Percentiles rank a stretch among this genome's conserved stretches.
Conservation (phyloP, 2,113 vertebrate species). For the Gallinago undulata region DNA sequence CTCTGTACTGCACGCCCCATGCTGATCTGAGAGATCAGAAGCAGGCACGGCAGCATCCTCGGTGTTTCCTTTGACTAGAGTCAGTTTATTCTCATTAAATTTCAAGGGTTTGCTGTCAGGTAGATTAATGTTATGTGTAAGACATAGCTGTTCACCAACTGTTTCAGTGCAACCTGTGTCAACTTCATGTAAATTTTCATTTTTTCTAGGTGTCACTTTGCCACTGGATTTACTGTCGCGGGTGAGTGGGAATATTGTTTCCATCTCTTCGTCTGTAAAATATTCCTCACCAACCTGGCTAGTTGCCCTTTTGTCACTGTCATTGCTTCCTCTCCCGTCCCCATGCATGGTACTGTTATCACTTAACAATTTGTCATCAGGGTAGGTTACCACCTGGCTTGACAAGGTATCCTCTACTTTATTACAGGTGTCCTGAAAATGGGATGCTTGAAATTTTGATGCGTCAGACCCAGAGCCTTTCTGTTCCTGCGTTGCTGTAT, state of each 20-base stretch:
- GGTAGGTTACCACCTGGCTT: neutral
- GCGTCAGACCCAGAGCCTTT: neutral
- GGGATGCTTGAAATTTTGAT: neutral
- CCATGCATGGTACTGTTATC: neutral
- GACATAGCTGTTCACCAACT: neutral
- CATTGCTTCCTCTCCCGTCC: neutral
- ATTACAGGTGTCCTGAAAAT: neutral
- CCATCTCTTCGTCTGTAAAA: neutral
- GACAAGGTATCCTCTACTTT: neutral
- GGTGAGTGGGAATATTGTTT: neutral
- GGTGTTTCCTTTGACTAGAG: neutral
- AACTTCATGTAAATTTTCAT: neutral
- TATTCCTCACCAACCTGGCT: neutral
- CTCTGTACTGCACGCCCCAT: neutral
- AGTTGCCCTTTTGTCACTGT: neutral
- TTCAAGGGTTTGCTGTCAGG: neutral
- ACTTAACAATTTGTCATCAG: neutral
- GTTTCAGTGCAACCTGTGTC: neutral
- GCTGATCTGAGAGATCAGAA: neutral
- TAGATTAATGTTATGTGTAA: neutral
- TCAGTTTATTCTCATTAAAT: constrained; percentile 14
- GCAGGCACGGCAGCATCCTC: neutral
- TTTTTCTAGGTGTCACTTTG: neutral
- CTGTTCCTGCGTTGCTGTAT: neutral
- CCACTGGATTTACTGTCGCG: neutral